These are phyloP conservation scores for Gallinago nigripennis DNA, from an alignment of 2,797 vertebrate species.

Conservation along the genomic window DNA sequence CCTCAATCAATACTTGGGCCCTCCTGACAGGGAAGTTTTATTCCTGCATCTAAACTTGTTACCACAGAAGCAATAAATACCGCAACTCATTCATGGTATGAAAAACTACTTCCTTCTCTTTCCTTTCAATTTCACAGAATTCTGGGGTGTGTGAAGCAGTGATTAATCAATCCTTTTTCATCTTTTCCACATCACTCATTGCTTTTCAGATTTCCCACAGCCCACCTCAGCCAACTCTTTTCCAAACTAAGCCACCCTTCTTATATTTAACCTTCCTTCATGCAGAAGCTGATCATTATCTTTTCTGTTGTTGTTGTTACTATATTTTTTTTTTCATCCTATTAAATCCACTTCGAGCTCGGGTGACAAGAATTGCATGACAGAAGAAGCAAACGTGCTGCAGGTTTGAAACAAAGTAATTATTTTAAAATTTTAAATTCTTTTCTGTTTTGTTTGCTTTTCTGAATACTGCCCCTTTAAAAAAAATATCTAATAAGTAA, in stretches of 20 bases:
- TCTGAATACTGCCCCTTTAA: not conserved
- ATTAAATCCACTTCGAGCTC: not conserved
- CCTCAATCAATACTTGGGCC: not conserved
- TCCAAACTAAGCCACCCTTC: not conserved
- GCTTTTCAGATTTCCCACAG: not conserved
- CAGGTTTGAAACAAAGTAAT: not conserved
- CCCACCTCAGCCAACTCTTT: not conserved
- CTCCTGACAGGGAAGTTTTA: not conserved
- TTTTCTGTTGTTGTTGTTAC: not conserved
- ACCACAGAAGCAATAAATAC: not conserved
- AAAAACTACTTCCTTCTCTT: not conserved
- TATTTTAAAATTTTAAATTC: not conserved
- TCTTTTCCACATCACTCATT: not conserved
- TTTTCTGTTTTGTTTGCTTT: not conserved
- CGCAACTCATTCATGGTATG: not conserved
- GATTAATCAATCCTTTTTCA: not conserved
- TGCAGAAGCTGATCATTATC: not conserved
- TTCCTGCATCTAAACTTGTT: not conserved
- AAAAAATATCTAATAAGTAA: not conserved
- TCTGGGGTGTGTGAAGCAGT: not conserved
- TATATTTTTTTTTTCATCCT: not conserved
- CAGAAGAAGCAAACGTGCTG: not conserved
- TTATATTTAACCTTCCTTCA: not conserved
- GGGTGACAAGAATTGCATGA: not conserved
- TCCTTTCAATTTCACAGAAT: not conserved